Conservation (phyloP, 1,140 invertebrate genomes). For the Potamilus streckersoni region DNA sequence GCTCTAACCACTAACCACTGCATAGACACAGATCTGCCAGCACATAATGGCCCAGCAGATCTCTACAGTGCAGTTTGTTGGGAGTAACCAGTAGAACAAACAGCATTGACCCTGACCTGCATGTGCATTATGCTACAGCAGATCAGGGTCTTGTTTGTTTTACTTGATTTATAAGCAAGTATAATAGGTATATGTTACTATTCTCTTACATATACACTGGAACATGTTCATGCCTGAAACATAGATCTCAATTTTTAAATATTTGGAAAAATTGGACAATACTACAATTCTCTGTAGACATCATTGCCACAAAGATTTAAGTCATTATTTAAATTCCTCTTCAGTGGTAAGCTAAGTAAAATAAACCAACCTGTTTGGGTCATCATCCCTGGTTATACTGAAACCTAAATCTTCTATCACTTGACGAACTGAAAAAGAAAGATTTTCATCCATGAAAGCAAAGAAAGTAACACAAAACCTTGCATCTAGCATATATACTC, state of each 20-base stretch:
- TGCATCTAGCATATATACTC: background rate
- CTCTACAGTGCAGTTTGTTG: no score
- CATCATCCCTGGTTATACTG: slow-evolving; percentile 60
- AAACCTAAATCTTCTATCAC: slow-evolving; percentile 61
- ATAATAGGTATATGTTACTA: no score
- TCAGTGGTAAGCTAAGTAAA: background rate
- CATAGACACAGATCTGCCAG: no score
- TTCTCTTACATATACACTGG: background rate
- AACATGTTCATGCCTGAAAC: background rate
- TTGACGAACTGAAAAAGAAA: slow-evolving; percentile 58
- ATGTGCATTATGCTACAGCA: no score
- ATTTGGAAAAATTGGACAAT: background rate
- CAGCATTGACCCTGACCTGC: no score
- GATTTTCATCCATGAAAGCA: background rate
- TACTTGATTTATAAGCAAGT: no score
- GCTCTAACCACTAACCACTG: no score
- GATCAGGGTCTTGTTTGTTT: no score
- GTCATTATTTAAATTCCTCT: background rate
- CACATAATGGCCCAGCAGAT: no score
- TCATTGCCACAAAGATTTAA: background rate
- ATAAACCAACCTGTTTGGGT: slow-evolving; percentile 52
- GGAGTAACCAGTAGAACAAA: no score
- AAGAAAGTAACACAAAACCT: background rate
- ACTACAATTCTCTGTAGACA: background rate
- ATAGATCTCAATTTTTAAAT: background rate